Percentiles rank a stretch among this genome's conserved stretches.
Evolutionary conservation across 2,888 invertebrate species (phyloP).

Genomic region (Cataglyphis albicans): DNA sequence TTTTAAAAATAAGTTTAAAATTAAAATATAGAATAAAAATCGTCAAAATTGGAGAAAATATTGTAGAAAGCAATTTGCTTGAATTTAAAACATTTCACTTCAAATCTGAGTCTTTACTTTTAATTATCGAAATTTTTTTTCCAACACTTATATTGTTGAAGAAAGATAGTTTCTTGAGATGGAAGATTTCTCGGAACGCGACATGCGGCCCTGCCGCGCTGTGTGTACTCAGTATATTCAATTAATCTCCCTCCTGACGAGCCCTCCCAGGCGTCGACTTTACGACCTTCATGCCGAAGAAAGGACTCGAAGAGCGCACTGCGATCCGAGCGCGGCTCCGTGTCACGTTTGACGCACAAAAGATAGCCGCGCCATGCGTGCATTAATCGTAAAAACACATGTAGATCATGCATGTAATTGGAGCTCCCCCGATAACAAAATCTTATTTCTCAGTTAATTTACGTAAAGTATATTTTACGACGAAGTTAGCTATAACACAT

Average conservation of each 20-base stretch:
- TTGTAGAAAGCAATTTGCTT: background rate
- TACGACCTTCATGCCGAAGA: slow-evolving; percentile 56
- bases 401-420: background rate
- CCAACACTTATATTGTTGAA: background rate
- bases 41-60: background rate
- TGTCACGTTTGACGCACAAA: slow-evolving; percentile 51
- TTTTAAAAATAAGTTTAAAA: background rate
- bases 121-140: background rate
- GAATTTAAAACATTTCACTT: background rate
- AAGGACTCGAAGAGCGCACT: slow-evolving; percentile 42
- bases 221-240: slow-evolving; percentile 66
- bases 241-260: slow-evolving; percentile 71
- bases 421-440: background rate
- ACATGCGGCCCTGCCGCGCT: slow-evolving; percentile 60
- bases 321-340: slow-evolving; percentile 37
- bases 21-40: background rate
- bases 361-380: slow-evolving; percentile 4
- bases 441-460: background rate
- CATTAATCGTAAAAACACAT: slow-evolving; percentile 45
- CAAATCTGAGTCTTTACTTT: background rate
- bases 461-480: slow-evolving; percentile 7
- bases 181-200: slow-evolving; percentile 42
- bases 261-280: slow-evolving; percentile 62
- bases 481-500: background rate
- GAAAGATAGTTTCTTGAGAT: slow-evolving; percentile 14